Conservation (phyloP, 1,140 invertebrate genomes). For the Caerostris extrusa region DNA sequence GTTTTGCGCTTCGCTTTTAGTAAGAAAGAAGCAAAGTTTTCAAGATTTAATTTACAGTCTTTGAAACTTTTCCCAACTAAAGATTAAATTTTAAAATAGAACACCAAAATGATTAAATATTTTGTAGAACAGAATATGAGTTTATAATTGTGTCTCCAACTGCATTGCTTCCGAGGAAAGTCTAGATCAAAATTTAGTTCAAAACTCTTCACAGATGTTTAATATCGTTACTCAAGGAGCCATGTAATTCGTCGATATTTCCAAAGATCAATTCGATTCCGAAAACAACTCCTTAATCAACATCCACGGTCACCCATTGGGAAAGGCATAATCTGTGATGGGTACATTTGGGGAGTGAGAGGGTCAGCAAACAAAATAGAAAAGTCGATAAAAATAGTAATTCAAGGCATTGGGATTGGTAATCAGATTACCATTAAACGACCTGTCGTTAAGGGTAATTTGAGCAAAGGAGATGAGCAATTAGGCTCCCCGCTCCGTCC, state of each 20-base stretch:
- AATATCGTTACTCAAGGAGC: not conserved
- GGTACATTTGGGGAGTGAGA: slow-evolving; percentile 46
- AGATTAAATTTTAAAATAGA: too few species aligned
- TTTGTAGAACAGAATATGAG: not conserved
- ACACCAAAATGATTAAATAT: too few species aligned
- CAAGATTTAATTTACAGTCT: too few species aligned
- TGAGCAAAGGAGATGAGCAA: slow-evolving; percentile 67
- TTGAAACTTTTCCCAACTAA: too few species aligned
- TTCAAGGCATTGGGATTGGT: slow-evolving; percentile 57
- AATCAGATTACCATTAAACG: slow-evolving; percentile 67
- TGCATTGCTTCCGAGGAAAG: not conserved
- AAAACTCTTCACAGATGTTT: not conserved
- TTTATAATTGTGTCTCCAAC: not conserved
- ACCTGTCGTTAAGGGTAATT: slow-evolving; percentile 68
- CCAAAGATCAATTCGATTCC: not conserved
- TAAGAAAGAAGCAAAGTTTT: too few species aligned
- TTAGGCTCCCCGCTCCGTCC: slow-evolving; percentile 46
- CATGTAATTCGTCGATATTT: not conserved
- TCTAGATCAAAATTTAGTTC: not conserved
- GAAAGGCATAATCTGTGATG: slow-evolving; percentile 36
- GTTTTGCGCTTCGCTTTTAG: too few species aligned
- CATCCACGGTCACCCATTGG: slow-evolving; percentile 18
- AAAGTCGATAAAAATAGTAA: slow-evolving; percentile 52
- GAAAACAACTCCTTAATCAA: not conserved
- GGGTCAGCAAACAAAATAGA: slow-evolving; percentile 51